Evolutionary conservation across 2,113 vertebrate species (phyloP).

Genomic region (Pygoscelis adeliae): DNA sequence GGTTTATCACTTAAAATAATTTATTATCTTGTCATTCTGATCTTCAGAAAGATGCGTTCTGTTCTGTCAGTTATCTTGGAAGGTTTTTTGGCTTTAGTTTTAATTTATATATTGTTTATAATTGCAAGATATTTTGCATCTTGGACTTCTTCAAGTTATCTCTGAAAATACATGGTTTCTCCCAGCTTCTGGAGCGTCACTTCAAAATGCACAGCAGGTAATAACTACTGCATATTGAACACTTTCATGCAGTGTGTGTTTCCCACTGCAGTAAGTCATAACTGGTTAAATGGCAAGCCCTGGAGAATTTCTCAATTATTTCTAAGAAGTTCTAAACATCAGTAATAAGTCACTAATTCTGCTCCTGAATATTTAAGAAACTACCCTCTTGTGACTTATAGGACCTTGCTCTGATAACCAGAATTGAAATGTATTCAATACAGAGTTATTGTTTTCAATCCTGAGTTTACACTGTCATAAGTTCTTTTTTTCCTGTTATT

Average conservation of each 20-base stretch:
- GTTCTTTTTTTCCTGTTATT: not conserved
- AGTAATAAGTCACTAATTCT: not conserved
- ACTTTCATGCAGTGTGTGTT: not conserved
- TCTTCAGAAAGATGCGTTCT: not conserved
- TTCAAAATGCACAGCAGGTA: not conserved
- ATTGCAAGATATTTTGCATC: not conserved
- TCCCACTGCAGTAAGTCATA: not conserved
- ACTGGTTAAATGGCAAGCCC: not conserved
- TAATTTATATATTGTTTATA: not conserved
- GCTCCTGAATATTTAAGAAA: not conserved
- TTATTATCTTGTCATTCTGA: not conserved
- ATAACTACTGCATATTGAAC: not conserved
- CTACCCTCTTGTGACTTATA: not conserved
- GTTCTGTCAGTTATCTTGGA: not conserved
- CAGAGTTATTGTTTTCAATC: not conserved
- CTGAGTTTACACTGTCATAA: accelerated
- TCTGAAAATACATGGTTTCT: not conserved
- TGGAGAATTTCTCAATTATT: not conserved
- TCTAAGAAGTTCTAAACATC: not conserved
- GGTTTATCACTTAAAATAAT: not conserved
- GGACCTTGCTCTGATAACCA: not conserved
- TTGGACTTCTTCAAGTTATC: not conserved
- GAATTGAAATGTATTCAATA: not conserved
- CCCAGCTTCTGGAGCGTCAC: not conserved
- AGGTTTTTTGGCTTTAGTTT: not conserved